Conservation (phyloP, 2,113 vertebrate species). For the Serilophus lunatus region DNA sequence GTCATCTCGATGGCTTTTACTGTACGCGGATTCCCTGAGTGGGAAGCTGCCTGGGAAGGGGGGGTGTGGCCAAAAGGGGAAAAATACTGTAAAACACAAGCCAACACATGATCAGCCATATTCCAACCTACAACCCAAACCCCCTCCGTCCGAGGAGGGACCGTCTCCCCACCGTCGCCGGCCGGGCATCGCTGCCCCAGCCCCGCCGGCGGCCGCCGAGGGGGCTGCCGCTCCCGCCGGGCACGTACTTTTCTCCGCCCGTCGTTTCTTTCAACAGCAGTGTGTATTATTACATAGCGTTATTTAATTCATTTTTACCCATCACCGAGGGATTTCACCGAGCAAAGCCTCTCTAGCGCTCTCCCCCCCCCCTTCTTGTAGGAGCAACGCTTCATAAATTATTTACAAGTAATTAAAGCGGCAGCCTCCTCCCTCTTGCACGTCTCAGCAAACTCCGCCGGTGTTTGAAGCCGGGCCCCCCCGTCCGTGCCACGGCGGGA, state of each 20-base stretch:
- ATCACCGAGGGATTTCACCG: background rate
- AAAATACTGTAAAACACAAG: slow-evolving; percentile 86
- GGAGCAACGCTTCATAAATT: slow-evolving; percentile 70
- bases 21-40: slow-evolving; percentile 83
- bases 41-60: slow-evolving; percentile 78
- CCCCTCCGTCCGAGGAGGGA: slow-evolving; percentile 2
- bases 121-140: slow-evolving; percentile 56
- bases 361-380: background rate
- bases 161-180: background rate
- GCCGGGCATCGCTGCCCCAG: background rate
- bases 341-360: slow-evolving; percentile 32
- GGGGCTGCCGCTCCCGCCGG: background rate
- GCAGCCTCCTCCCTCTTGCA: slow-evolving; percentile 48
- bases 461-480: slow-evolving; percentile 1
- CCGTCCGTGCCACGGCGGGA: background rate
- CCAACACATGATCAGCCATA: slow-evolving; percentile 80
- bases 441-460: slow-evolving; percentile 36
- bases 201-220: background rate
- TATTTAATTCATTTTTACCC: slow-evolving; percentile 5
- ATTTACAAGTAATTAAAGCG: slow-evolving; percentile 70
- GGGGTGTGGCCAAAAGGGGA: slow-evolving; percentile 86
- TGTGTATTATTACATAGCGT: background rate
- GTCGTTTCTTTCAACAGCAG: background rate
- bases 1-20: slow-evolving; percentile 73
- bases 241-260: background rate